phyloP scores from a whole-genome alignment of 2,888 invertebrate species.

The Chloromyia formosa region DNA sequence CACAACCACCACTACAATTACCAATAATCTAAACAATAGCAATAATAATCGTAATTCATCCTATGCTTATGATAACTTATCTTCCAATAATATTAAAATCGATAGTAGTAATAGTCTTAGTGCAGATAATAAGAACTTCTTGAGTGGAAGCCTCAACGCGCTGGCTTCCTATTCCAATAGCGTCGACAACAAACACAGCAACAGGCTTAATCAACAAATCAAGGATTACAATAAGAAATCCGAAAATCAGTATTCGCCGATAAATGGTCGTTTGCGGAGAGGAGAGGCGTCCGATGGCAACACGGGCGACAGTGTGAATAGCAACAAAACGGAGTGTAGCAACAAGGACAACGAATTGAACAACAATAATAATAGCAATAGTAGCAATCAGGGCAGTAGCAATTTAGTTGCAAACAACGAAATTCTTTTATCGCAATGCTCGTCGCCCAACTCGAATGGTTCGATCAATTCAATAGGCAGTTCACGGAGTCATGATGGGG shows the following conservation, averaged over 20 bases:
- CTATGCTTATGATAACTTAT: slow-evolving; percentile 49
- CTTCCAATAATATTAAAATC: slow-evolving; percentile 48
- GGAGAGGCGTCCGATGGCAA: slow-evolving; percentile 23
- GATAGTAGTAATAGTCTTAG: slow-evolving; percentile 42
- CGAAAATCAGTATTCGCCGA: slow-evolving; percentile 21
- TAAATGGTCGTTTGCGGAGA: slow-evolving; percentile 7
- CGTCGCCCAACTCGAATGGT: slow-evolving; percentile 54
- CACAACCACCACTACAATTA: slow-evolving; percentile 30
- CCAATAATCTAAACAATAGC: slow-evolving; percentile 26
- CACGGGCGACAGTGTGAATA: slow-evolving; percentile 28
- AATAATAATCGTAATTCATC: slow-evolving; percentile 32
- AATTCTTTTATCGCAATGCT: slow-evolving; percentile 51
- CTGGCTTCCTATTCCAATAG: slow-evolving; percentile 27
- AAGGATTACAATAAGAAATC: slow-evolving; percentile 27
- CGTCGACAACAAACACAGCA: no score
- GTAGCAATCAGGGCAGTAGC: slow-evolving; percentile 30
- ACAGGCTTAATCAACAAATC: slow-evolving; percentile 13
- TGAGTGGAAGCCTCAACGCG: slow-evolving; percentile 11
- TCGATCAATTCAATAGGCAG: slow-evolving; percentile 49
- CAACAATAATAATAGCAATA: slow-evolving; percentile 38
- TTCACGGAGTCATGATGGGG: slow-evolving; percentile 71
- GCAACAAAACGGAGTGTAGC: background rate
- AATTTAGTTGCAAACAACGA: slow-evolving; percentile 46
- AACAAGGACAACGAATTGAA: slow-evolving; percentile 44
- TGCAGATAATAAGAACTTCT: slow-evolving; percentile 30